Conservation (phyloP, 2,888 invertebrate genomes). For the Tholera decimalis region DNA sequence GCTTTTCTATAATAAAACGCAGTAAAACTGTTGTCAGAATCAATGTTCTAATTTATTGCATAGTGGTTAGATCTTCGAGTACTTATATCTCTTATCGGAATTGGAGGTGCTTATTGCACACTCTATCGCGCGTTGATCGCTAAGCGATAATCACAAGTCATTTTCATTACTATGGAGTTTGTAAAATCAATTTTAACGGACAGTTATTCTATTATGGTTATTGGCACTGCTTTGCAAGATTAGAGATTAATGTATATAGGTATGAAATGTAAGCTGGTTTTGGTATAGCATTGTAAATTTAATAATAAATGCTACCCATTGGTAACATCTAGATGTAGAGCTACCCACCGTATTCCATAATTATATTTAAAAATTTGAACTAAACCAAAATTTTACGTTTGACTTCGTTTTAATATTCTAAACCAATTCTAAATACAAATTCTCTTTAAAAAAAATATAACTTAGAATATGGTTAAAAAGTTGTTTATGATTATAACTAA, state of each 20-base stretch:
- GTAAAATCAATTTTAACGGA: constrained; percentile 51
- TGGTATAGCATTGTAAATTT: background rate
- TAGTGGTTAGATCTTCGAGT: constrained; percentile 13
- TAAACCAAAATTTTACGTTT: no score
- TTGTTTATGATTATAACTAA: no score
- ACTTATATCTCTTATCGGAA: constrained; percentile 12
- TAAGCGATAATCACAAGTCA: constrained; percentile 38
- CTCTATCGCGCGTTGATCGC: constrained; percentile 14
- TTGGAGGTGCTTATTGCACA: constrained; percentile 29
- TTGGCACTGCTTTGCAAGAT: constrained; percentile 15
- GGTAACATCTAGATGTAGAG: background rate
- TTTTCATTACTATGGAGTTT: constrained; percentile 39
- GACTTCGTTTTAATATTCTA: no score
- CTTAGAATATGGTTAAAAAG: no score
- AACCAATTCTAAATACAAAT: no score
- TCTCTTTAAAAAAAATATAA: no score
- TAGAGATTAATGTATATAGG: background rate
- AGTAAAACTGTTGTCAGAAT: background rate
- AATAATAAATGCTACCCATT: background rate
- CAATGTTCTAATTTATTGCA: background rate
- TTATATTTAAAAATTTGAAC: no score
- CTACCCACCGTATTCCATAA: no score
- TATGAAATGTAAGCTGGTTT: background rate
- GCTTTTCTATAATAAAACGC: background rate
- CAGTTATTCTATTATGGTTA: constrained; percentile 37